Conservation (phyloP, 2,797 vertebrate genomes). For the Allobates femoralis region DNA sequence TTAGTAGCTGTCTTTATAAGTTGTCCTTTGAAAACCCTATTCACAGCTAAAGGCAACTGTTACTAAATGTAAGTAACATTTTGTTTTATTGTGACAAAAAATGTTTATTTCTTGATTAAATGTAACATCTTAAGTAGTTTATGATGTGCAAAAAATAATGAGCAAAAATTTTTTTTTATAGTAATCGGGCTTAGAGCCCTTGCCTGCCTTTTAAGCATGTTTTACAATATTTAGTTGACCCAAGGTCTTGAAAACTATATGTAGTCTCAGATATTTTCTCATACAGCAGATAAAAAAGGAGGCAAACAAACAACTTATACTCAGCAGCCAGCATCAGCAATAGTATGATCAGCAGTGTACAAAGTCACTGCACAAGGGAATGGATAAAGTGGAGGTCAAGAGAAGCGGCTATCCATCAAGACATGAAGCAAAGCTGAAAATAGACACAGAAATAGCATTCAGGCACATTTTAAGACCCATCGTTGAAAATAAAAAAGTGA, state of each 20-base stretch:
- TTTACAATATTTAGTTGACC: slow-evolving; percentile 25
- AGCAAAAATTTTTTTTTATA: background rate
- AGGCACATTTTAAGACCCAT: background rate
- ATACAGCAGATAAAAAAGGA: slow-evolving; percentile 4
- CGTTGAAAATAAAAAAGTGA: background rate
- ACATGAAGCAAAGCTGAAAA: background rate
- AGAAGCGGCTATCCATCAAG: slow-evolving; percentile 9
- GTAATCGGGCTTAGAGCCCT: background rate
- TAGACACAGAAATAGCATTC: slow-evolving; percentile 9
- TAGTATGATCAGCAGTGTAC: slow-evolving; percentile 9
- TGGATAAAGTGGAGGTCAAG: slow-evolving; percentile 16
- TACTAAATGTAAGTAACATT: background rate
- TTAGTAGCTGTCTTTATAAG: background rate
- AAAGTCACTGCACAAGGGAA: slow-evolving; percentile 22
- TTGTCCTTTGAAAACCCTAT: background rate
- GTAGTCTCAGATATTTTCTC: slow-evolving; percentile 11
- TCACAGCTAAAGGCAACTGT: background rate
- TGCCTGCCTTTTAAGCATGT: background rate
- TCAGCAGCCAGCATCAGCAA: slow-evolving; percentile 1
- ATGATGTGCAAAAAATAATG: background rate
- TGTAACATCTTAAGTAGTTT: background rate
- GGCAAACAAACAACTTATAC: slow-evolving; percentile 1
- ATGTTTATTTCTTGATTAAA: background rate
- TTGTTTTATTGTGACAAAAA: background rate
- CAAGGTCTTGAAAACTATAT: slow-evolving; percentile 5